These are phyloP conservation scores for Apotomis turbidana DNA, from an alignment of 2,888 invertebrate genomes.

Conservation along the genomic window DNA sequence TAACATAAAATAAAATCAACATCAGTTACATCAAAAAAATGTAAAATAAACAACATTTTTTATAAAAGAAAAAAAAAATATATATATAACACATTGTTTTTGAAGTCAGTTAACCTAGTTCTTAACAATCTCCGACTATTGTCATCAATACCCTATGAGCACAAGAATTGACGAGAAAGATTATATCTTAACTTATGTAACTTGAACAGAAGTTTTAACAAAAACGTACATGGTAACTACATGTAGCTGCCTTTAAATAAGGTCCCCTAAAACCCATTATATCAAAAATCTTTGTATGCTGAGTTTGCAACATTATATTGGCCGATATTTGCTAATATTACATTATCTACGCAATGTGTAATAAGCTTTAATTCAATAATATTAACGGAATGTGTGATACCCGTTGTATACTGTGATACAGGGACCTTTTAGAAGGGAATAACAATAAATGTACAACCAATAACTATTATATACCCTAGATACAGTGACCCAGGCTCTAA, in stretches of 20 bases:
- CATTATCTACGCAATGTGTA: too few relatives aligned
- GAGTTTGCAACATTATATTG: too few relatives aligned
- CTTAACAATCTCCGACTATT: conserved; percentile 13
- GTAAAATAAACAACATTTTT: too few relatives aligned
- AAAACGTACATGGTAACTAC: background rate
- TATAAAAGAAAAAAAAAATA: too few relatives aligned
- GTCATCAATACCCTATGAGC: conserved; percentile 31
- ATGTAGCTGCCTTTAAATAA: background rate
- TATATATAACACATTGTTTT: background rate
- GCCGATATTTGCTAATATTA: too few relatives aligned
- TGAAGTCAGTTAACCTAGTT: conserved; percentile 11
- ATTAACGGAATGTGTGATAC: background rate
- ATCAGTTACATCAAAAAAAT: background rate
- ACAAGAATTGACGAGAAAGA: background rate
- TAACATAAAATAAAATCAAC: background rate
- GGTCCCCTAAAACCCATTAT: background rate
- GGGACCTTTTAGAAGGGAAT: too few relatives aligned
- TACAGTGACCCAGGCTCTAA: too few relatives aligned
- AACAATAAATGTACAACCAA: too few relatives aligned
- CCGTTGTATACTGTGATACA: too few relatives aligned
- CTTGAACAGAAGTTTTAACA: conserved; percentile 1
- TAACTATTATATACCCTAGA: too few relatives aligned
- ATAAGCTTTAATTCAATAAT: background rate
- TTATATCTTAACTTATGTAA: conserved; percentile 10
- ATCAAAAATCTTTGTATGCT: too few relatives aligned